These are phyloP conservation scores for Magallana nippona DNA, from an alignment of 2,888 invertebrate genomes.

Conservation along the genomic window DNA sequence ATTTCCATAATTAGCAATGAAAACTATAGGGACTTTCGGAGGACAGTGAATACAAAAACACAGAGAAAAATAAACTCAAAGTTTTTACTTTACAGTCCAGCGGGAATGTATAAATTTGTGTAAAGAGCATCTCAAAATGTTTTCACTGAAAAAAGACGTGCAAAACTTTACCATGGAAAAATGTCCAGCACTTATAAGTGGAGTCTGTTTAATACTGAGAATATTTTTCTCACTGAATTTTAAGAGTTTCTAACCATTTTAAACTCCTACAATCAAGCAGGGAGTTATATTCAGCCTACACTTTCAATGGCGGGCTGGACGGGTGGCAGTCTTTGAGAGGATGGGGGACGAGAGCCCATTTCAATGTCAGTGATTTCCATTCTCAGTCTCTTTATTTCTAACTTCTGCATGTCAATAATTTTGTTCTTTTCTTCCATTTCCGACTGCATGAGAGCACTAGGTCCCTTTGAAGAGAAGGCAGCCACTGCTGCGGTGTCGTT, in stretches of 20 bases:
- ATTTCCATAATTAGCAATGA: background rate
- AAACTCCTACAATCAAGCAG: background rate
- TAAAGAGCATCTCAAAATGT: constrained; percentile 21
- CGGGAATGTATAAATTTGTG: background rate
- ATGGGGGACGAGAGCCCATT: constrained; percentile 64
- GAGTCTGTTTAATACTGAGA: constrained; percentile 4
- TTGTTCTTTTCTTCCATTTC: constrained; percentile 83
- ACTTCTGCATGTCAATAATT: constrained; percentile 80
- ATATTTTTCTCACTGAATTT: background rate
- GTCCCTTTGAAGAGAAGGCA: constrained; percentile 69
- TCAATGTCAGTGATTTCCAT: constrained; percentile 70
- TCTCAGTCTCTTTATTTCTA: constrained; percentile 80
- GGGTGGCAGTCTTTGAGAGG: constrained; percentile 67
- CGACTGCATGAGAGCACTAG: constrained; percentile 83
- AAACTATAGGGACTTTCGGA: background rate
- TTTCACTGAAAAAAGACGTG: constrained; percentile 20
- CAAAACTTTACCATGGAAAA: background rate
- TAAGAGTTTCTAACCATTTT: background rate
- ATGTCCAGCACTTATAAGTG: constrained; percentile 17
- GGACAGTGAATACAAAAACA: background rate
- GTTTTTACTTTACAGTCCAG: background rate
- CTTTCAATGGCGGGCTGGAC: constrained; percentile 50
- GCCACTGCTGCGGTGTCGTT: constrained; percentile 66
- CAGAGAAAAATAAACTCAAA: background rate
- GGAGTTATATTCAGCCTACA: constrained; percentile 9